phyloP scores from a whole-genome alignment of 2,888 invertebrate species.

The Xanthorhoe spadicearia region DNA sequence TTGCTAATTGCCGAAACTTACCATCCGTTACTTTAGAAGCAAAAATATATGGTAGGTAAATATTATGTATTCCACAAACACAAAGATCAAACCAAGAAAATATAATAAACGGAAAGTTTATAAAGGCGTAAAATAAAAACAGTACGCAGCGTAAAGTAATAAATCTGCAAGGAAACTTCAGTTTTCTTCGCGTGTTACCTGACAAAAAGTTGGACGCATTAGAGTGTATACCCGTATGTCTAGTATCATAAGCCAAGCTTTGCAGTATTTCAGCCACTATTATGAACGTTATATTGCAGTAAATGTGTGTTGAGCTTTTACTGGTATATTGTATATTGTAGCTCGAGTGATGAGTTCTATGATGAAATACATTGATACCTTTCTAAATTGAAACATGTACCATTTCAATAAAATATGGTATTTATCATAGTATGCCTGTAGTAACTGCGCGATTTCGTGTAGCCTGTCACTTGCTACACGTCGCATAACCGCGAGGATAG shows the following conservation, averaged over 20 bases:
- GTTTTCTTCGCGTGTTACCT: conserved; percentile 16
- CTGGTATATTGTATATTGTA: neutral
- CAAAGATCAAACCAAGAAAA: too few relatives aligned
- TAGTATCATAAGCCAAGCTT: conserved; percentile 1
- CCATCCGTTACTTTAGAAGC: neutral
- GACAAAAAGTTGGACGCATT: conserved; percentile 18
- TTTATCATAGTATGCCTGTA: too few relatives aligned
- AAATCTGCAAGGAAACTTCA: conserved; percentile 11
- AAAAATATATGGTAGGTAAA: neutral
- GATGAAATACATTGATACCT: neutral
- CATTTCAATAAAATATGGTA: too few relatives aligned
- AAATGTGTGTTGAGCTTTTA: neutral
- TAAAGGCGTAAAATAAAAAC: conserved; percentile 8
- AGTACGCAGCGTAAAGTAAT: conserved; percentile 4
- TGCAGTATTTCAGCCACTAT: neutral
- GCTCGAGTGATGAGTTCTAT: neutral
- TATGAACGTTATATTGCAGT: neutral
- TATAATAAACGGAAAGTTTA: neutral
- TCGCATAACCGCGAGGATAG: too few relatives aligned
- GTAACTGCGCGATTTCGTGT: too few relatives aligned
- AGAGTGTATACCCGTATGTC: neutral
- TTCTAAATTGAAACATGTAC: neutral
- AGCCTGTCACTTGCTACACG: too few relatives aligned
- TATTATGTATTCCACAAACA: neutral
- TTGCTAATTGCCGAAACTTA: neutral